These are phyloP conservation scores for Nysson spinosus DNA, from an alignment of 2,888 invertebrate genomes.

Conservation along the genomic window DNA sequence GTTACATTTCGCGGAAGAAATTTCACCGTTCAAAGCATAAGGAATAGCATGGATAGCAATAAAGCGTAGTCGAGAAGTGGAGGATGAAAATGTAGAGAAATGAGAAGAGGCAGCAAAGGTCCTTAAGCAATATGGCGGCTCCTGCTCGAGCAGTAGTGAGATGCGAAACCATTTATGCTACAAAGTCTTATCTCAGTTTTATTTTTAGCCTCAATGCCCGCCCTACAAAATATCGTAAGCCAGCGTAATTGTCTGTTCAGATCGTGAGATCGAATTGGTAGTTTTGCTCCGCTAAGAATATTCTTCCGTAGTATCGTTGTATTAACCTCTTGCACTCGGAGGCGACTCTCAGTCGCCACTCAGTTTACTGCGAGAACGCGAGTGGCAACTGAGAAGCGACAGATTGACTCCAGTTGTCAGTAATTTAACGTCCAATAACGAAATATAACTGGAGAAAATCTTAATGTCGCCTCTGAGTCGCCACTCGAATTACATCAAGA, in stretches of 20 bases:
- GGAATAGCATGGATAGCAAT: neutral
- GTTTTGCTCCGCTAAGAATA: constrained; percentile 5
- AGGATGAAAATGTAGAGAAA: neutral
- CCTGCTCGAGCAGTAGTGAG: constrained; percentile 23
- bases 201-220: constrained; percentile 24
- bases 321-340: no score
- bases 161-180: constrained; percentile 30
- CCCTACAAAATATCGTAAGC: constrained; percentile 40
- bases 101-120: constrained; percentile 9
- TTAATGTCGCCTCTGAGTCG: no score
- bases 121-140: constrained; percentile 16
- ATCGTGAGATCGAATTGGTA: constrained; percentile 19
- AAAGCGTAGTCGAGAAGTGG: constrained; percentile 2
- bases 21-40: constrained; percentile 18
- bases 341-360: no score
- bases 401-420: no score
- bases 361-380: no score
- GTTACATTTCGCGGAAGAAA: constrained; percentile 12
- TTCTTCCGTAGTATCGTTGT: constrained; percentile 7
- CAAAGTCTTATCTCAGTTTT: constrained; percentile 42
- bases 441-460: no score
- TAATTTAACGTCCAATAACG: no score
- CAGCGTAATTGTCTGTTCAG: constrained; percentile 32
- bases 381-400: no score
- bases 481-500: no score